Base-by-base conservation (phyloP, 1,140 invertebrate genomes). In the Hyles euphorbiae region DNA sequence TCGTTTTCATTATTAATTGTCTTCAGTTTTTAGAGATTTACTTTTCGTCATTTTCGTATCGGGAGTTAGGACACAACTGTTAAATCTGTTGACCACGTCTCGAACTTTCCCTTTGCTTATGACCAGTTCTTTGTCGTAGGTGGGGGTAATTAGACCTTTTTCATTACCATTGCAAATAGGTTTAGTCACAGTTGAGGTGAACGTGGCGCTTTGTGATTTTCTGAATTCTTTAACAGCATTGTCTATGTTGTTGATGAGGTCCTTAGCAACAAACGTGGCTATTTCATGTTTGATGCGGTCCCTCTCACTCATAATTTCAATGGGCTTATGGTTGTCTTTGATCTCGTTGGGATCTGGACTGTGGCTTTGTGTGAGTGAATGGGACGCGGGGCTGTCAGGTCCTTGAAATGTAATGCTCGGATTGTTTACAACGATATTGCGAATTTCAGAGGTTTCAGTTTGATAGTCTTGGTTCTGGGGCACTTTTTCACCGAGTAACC, bases 401-500 rank as follows among this genome's bases (percentile, higher is more conserved):
- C 84, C 86, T 78, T 88, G 86, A 50, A 88, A 88, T 12, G 84
- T 87, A 48, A 88, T 87, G 49, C 86, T 88, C 0, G 86, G 86
- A 53, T 87, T 87, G 44, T 66, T 83, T 22, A 69, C 73, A 22
- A 67, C 61, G 22, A 60, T 62, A 10, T 57, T 76, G 56, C 78
- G 76, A 10, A 53, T 61, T 10, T 67, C 12, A 32, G 59, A 43
- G 66, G 76, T 6, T 34, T 56, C 45, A 7, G 54, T 65, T 56
- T 59, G 60, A 44, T 43, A 55, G n/a, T 67, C 34, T 48, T 61
- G 54, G 46, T 53, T 68, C 60, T 61, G 49, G 8, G 58, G 36
- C 8, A 66, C 63, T 64, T 82, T 87, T 51, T 96, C 94, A 33
- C 96, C 96, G 4, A 93, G 89, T 12, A 98, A 87, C 97, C 97